phyloP scores from a whole-genome alignment of 2,888 invertebrate genomes.

The Hyles lineata region DNA sequence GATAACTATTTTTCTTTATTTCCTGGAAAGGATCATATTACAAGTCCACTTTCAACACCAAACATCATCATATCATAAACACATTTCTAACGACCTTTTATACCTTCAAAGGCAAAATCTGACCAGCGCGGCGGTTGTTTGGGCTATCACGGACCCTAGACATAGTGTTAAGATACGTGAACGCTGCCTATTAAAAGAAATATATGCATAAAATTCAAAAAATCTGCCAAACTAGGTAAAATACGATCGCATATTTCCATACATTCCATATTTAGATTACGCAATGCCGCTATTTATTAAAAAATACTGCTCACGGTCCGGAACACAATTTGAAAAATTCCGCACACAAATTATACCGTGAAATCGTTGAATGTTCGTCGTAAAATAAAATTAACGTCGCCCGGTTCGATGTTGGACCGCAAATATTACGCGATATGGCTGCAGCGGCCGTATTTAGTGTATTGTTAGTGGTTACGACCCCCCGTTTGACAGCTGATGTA shows the following conservation, averaged over 20 bases:
- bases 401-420: slow-evolving; percentile 39
- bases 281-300: neutral
- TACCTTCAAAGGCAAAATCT: too few species aligned
- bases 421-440: slow-evolving; percentile 42
- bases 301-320: neutral
- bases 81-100: too few species aligned
- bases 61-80: too few species aligned
- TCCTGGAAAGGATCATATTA: too few species aligned
- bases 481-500: neutral
- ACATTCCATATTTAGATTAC: slow-evolving; percentile 10
- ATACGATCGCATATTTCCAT: neutral
- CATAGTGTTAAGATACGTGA: too few species aligned
- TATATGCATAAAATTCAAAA: neutral
- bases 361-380: slow-evolving; percentile 31
- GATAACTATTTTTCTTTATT: too few species aligned
- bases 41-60: too few species aligned
- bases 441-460: slow-evolving; percentile 6
- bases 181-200: neutral
- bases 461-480: slow-evolving; percentile 8
- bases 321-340: slow-evolving; percentile 18
- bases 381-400: slow-evolving; percentile 47
- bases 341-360: slow-evolving; percentile 17
- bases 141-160: too few species aligned
- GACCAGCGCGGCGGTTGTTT: too few species aligned
- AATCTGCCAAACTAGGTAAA: neutral